Evolutionary conservation across 2,888 invertebrate species (phyloP).

Genomic region (Julus scandinavius): DNA sequence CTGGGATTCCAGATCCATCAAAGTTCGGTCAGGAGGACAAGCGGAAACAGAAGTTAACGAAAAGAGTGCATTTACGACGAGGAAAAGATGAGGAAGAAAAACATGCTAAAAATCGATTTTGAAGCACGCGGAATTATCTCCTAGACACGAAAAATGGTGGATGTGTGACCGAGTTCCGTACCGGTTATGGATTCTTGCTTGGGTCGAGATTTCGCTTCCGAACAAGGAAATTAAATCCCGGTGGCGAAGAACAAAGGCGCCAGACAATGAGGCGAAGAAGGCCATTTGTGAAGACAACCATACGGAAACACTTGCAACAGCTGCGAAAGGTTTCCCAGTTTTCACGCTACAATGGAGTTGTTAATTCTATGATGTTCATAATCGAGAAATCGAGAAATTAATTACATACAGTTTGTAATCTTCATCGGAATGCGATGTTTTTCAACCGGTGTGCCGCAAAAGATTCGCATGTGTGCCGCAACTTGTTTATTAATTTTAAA

Average conservation of each 20-base stretch:
- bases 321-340: neutral
- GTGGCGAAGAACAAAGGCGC: slow-evolving; percentile 23
- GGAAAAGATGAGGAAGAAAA: neutral
- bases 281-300: neutral
- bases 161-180: neutral
- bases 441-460: no score
- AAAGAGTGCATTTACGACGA: slow-evolving; percentile 1
- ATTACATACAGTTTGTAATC: no score
- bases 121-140: slow-evolving; percentile 15
- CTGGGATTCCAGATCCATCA: slow-evolving; percentile 14
- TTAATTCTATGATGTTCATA: no score
- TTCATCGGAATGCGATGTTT: no score
- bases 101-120: neutral
- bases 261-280: neutral
- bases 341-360: no score
- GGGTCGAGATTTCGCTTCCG: slow-evolving; percentile 30
- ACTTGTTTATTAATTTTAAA: no score
- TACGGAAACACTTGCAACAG: neutral
- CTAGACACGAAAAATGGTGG: neutral
- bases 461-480: no score
- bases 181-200: slow-evolving; percentile 28
- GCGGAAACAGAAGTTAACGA: neutral
- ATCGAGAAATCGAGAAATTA: no score
- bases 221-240: slow-evolving; percentile 1
- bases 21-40: slow-evolving; percentile 29